phyloP scores from a whole-genome alignment of 2,797 vertebrate species.

The Hirundo rustica region DNA sequence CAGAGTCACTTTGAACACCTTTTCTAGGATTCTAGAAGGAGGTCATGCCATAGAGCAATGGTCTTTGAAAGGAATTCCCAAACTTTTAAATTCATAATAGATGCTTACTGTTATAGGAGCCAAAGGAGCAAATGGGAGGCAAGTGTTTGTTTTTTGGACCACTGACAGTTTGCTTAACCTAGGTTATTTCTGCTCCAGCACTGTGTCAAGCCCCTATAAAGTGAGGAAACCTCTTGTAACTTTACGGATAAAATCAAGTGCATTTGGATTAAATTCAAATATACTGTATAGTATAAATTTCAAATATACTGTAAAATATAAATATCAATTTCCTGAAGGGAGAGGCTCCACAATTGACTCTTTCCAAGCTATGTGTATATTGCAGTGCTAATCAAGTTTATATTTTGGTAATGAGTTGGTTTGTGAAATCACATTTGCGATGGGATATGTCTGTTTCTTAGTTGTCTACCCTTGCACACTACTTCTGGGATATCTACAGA shows the following conservation, averaged over 20 bases:
- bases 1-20: not conserved
- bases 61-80: not conserved
- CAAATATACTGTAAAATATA: not conserved
- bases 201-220: not conserved
- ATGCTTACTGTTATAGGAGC: not conserved
- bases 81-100: not conserved
- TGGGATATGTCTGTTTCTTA: not conserved
- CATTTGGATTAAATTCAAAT: not conserved
- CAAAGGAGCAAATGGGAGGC: not conserved
- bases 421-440: not conserved
- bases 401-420: not conserved
- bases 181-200: not conserved
- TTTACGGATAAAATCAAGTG: not conserved
- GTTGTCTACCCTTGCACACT: not conserved
- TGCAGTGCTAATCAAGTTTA: not conserved
- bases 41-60: not conserved
- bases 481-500: not conserved
- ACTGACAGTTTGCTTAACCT: not conserved
- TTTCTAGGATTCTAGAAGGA: not conserved
- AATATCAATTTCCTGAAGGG: not conserved
- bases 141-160: not conserved
- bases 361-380: not conserved
- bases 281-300: not conserved
- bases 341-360: not conserved
- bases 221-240: not conserved